Evolutionary conservation across 1,140 invertebrate species (phyloP).

Genomic region (Neodiprion pinetum): DNA sequence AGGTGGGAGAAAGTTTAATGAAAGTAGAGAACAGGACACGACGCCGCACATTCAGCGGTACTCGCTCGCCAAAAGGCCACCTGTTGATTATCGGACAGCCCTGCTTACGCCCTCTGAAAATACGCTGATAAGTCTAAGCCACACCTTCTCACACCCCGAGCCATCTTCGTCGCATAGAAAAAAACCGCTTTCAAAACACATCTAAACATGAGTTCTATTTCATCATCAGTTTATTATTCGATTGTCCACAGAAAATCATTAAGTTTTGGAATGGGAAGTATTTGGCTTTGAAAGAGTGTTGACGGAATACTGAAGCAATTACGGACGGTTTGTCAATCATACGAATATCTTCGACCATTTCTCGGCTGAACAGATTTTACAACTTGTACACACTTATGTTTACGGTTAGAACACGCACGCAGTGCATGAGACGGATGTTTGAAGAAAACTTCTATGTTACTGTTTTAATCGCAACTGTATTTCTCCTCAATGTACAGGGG

Average conservation of each 20-base stretch:
- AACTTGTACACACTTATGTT: no score
- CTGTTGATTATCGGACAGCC: constrained; percentile 1
- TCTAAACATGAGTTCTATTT: neutral
- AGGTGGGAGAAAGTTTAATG: constrained; percentile 7
- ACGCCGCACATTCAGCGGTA: neutral
- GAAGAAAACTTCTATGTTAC: no score
- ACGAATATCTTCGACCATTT: no score
- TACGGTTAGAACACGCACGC: no score
- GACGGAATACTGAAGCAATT: neutral
- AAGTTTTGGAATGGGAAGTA: neutral
- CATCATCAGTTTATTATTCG: neutral
- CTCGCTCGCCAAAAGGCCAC: neutral
- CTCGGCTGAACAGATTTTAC: no score
- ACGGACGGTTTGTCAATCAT: no score
- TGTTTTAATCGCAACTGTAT: no score
- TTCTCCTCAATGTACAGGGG: no score
- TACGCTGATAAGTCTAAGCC: neutral
- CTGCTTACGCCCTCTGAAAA: neutral
- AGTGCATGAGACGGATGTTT: no score
- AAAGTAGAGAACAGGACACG: constrained; percentile 1
- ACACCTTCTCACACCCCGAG: constrained; percentile 1
- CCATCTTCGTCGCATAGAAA: neutral
- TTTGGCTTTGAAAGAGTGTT: neutral
- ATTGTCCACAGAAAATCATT: neutral
- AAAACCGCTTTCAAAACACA: neutral